Evolutionary conservation across 2,113 vertebrate species (phyloP), one percentile per base, ranked within the genome.

Genomic region (Passerina amoena): DNA sequence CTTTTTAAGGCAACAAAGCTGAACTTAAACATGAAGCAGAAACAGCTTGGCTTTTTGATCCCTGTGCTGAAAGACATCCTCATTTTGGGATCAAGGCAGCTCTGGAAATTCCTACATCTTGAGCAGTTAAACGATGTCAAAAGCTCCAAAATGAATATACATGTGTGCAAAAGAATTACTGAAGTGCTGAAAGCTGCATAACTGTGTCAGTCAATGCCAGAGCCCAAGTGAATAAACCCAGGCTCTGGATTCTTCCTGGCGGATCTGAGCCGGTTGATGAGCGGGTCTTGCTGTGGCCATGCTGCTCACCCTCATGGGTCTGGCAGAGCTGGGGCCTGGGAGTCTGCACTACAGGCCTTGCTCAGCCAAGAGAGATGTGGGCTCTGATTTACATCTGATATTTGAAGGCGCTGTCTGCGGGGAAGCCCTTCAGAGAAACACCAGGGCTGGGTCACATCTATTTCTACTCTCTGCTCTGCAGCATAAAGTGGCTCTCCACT

Each of bases 11-110:
- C 56, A 70, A 54, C 33, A 16, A 35, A 25, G 35, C 48, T 56
- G 68, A 83, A 72, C 57, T 90, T 89, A 72, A 81, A 51, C 54
- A 64, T 2, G 0, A 59, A 85, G 57, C 65, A 60, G 44, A 64
- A 86, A 27, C 53, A 81, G 68, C 53, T 82, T 86, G 61, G 27
- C 57, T 82, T 87, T 95, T 82, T 90, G 73, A 94, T 94, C 57
- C 53, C 48, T 59, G 2, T 0, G 1, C 70, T 76, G 70, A 95
- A 91, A 78, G 18, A 57, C 12, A 42, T 86, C 45, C 50, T 66
- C 33, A 38, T 73, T 40, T 68, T 56, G 40, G 70, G 81, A 92
- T 91, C 70, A 69, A 94, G 81, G 65, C 94, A 89, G 8, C 59
- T 88, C 71, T 50, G 68, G 60, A 94, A 88, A 48, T 87, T 93